A percentile compares a stretch with the other conserved stretches of the same genome.
phyloP scores from a whole-genome alignment of 2,113 vertebrate species.

The Chunga burmeisteri region DNA sequence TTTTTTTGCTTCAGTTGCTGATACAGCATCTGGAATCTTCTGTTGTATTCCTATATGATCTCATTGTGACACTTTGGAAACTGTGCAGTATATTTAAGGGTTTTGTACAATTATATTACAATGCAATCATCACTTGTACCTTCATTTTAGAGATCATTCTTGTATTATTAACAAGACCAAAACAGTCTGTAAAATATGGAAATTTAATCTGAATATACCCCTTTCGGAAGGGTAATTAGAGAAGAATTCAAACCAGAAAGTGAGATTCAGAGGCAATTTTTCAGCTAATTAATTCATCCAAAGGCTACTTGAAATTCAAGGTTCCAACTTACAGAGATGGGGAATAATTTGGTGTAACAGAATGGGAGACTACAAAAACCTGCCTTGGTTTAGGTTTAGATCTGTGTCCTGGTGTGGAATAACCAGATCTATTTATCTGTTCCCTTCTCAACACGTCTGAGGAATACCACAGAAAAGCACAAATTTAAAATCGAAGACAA shows the following conservation, averaged over 20 bases:
- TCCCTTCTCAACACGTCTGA: background rate
- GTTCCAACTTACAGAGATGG: background rate
- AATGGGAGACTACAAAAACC: background rate
- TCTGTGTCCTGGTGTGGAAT: background rate
- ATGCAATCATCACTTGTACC: background rate
- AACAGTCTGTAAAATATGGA: background rate
- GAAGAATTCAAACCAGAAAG: background rate
- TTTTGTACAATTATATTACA: background rate
- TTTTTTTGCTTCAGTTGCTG: background rate
- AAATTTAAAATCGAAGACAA: background rate
- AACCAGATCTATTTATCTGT: background rate
- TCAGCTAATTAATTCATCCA: background rate
- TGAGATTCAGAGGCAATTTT: background rate
- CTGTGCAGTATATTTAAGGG: background rate
- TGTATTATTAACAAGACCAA: background rate
- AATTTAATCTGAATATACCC: background rate
- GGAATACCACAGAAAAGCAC: background rate
- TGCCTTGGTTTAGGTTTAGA: background rate
- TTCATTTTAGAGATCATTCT: background rate
- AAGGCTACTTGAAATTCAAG: background rate
- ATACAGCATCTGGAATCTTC: background rate
- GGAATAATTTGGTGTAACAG: background rate
- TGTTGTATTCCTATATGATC: background rate
- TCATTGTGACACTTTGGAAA: background rate
- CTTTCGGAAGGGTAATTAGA: background rate